Base-by-base conservation (phyloP, 2,113 vertebrate genomes). In the Arizona elegans region DNA sequence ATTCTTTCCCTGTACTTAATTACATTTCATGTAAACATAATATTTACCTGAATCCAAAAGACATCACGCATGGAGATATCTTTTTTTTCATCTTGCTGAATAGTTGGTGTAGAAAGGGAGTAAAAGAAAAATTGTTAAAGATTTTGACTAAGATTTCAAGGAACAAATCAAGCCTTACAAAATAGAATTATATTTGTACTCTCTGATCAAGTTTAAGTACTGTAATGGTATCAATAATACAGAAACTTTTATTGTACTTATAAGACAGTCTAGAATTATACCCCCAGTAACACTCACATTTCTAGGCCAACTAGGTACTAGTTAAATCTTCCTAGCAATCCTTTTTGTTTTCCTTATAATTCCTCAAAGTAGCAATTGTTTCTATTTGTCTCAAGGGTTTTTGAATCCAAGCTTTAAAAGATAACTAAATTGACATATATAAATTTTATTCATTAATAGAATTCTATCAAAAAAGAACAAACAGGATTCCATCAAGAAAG, bases 11-110 rank as follows among this genome's bases (percentile, higher is more conserved):
- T 70, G 87, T 58, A 94, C 4, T 89, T 92, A 7, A 87, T 1
- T 56, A 89, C 85, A 62, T 93, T 92, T 90, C 4, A 91, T 92
- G 0, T 11, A 38, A 88, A 94, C 15, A n/a, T 50, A 15, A 8
- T 19, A 87, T 98, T 98, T 98, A 99, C 99, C 99, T 98, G 97
- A 99, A 99, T 93, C 97, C 97, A 96, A 99, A 98, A 10, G 99
- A 99, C 98, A 98, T 98, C 91, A 99, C 97, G 97, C 98, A 97
- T 0, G 97, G 98, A 21, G 97, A 15, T 0, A 98, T 97, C 91
- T 85, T 96, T 96, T 96, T 98, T 70, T 97, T 98, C 92, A 98
- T 91, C 10, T 92, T 97, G 93, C 97, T 98, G 95, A 62, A 94
- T 29, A 96, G 90, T 96, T 95, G 24, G 94, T 43, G 96, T 81